Base-by-base conservation (phyloP, 2,888 invertebrate genomes). In the Temnothorax ravouxi region DNA sequence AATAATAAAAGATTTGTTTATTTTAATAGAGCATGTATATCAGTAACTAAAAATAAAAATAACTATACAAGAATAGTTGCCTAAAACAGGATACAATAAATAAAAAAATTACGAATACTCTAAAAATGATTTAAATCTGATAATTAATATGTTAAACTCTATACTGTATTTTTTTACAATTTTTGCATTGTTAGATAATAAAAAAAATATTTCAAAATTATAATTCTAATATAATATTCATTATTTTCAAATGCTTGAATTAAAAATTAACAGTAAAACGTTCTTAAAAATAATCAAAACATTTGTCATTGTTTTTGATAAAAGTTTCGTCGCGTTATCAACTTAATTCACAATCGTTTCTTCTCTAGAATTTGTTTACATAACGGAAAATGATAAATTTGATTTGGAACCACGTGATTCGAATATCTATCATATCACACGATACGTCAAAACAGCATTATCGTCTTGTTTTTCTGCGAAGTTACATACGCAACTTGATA, bases 21-120 rank as follows among this genome's bases (percentile, higher is more conserved):
- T 59, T 38, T 71, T 52, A 71, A 52, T 52, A n/a, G 38, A 71
- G n/a, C 8, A 71, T n/a, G 1, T 38, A 54, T 71, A 54, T 71
- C 3, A 4, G n/a, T 2, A 38, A 54, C 15, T 54, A 41, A 21
- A 41, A 44, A 21, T 62, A 61, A 4, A 29, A 29, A 29, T 29
- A 29, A n/a, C 9, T 21, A 15, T 25, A 13, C 11, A 38, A 62
- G 5, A 2, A 41, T 66, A 25, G 1, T 21, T 34, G 0, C 29
- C 2, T 29, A 29, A 61, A 74, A 75, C 11, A 72, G 3, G n/a
- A 61, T 41, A 18, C 41, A 29, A n/a, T 61, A n/a, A 50, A 72
- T 41, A 1, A 54, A 38, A 41, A 54, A 50, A 18, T 38, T 15
- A 9, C 15, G n/a, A 72, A 72, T 38, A 56, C 18, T 56, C 1